These are phyloP conservation scores for Pseudomyrmex pallidus DNA, from an alignment of 1,140 invertebrate genomes.

Conservation along the genomic window DNA sequence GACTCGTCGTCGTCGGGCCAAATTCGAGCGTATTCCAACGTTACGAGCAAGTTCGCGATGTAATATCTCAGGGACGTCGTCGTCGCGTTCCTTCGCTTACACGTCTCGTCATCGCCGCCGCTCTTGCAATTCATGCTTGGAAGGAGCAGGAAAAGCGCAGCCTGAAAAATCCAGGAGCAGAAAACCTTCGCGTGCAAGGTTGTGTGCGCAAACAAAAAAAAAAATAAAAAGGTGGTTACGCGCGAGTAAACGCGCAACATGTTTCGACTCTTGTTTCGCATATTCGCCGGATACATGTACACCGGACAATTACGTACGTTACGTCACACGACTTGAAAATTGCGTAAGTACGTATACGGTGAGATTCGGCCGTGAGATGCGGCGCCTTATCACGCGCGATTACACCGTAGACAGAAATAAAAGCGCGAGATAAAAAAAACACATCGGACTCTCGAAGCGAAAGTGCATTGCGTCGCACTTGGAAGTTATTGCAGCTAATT, in stretches of 20 bases:
- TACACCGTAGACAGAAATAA: neutral
- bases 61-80: neutral
- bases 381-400: slow-evolving; percentile 1
- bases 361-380: neutral
- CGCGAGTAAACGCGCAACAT: slow-evolving; percentile 55
- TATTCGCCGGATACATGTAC: slow-evolving; percentile 82
- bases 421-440: too few relatives aligned
- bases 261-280: slow-evolving; percentile 78
- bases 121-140: neutral
- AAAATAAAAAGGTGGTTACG: slow-evolving; percentile 55
- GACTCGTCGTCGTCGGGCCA: neutral
- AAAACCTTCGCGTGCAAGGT: neutral
- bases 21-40: slow-evolving; percentile 20
- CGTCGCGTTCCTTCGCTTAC: neutral
- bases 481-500: neutral
- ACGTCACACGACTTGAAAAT: slow-evolving; percentile 80
- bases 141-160: neutral
- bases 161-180: slow-evolving; percentile 19
- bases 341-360: slow-evolving; percentile 42
- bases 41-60: neutral
- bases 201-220: neutral
- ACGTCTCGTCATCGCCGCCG: neutral
- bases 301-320: slow-evolving; percentile 83
- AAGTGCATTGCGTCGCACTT: neutral
- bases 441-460: neutral